phyloP scores from a whole-genome alignment of 2,113 vertebrate genomes.

The Ceyx melanurus region DNA sequence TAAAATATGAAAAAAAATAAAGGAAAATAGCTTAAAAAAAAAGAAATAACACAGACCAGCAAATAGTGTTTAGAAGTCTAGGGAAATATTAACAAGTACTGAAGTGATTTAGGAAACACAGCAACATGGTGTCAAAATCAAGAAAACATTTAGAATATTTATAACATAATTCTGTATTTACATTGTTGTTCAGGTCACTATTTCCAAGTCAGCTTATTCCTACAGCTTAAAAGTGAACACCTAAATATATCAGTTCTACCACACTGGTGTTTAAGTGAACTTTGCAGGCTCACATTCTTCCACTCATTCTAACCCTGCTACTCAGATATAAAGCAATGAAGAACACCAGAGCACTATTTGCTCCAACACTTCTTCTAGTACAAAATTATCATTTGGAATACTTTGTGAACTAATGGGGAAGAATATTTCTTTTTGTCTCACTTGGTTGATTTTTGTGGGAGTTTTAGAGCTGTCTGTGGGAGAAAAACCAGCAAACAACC shows the following conservation, averaged over 20 bases:
- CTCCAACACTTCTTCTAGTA: not conserved
- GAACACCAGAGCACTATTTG: not conserved
- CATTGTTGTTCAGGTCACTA: not conserved
- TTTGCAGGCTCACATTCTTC: not conserved
- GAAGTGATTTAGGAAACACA: not conserved
- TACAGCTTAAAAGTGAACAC: not conserved
- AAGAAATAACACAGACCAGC: not conserved
- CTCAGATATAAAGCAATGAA: not conserved
- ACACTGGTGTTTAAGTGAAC: not conserved
- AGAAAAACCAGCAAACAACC: not conserved
- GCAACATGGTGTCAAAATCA: not conserved
- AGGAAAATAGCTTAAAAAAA: not conserved
- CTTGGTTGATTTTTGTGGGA: not conserved
- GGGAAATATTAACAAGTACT: not conserved
- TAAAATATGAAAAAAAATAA: not conserved
- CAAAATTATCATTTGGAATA: not conserved
- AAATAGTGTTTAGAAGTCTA: not conserved
- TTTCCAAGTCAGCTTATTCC: not conserved
- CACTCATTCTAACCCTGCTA: fast-evolving
- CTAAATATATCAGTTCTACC: not conserved
- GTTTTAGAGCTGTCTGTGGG: not conserved
- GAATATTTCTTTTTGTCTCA: not conserved
- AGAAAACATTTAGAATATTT: not conserved
- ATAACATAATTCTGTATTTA: not conserved
- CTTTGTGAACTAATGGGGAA: not conserved